phyloP scores from a whole-genome alignment of 2,797 vertebrate genomes.

The Manis pentadactyla region DNA sequence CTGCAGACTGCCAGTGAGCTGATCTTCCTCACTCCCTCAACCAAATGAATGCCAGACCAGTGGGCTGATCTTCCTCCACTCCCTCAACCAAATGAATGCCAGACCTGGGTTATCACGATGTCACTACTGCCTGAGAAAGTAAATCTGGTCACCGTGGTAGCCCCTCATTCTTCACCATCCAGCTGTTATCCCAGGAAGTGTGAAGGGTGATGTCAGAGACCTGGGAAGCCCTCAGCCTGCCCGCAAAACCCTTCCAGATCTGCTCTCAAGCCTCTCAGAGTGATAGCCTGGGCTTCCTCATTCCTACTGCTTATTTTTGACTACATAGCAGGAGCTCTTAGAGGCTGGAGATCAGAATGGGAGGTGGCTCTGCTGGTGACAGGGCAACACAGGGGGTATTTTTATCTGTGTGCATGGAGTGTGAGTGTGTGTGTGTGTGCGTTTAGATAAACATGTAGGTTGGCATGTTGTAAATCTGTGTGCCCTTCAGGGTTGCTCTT shows the following conservation, averaged over 20 bases:
- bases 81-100: neutral
- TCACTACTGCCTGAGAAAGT: neutral
- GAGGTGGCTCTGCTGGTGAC: neutral
- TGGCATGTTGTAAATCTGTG: neutral
- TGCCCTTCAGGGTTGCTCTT: neutral
- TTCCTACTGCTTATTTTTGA: neutral
- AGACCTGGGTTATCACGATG: neutral
- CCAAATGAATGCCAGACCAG: neutral
- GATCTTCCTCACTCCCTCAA: neutral
- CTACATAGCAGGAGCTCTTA: neutral
- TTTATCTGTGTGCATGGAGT: fast-evolving
- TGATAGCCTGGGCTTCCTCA: neutral
- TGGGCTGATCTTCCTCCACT: neutral
- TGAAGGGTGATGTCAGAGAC: neutral
- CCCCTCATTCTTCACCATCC: neutral
- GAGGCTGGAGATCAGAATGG: neutral
- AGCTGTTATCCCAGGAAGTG: neutral
- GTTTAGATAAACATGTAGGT: neutral
- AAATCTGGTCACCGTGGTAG: neutral
- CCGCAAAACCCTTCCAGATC: neutral
- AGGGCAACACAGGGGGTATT: neutral
- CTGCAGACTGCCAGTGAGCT: neutral
- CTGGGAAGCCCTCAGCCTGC: neutral
- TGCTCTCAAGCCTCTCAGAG: neutral
- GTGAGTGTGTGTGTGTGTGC: neutral